Percentiles rank a stretch among this genome's conserved stretches.
Evolutionary conservation across 2,888 invertebrate genomes (phyloP).

Genomic region (Aricia artaxerxes): DNA sequence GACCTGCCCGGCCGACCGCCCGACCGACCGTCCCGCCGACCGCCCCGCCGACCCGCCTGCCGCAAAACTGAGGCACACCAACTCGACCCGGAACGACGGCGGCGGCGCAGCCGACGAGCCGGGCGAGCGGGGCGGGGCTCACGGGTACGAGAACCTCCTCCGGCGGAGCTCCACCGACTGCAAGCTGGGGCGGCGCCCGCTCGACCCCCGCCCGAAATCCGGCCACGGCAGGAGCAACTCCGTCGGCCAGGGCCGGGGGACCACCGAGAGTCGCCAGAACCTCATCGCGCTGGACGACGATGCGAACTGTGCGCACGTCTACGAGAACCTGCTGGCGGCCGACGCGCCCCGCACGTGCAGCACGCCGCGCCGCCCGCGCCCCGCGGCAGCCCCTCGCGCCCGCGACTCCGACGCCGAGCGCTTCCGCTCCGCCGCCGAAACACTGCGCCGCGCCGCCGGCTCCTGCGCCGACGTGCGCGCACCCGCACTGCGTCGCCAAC

Average conservation of each 20-base stretch:
- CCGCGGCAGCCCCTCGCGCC: conserved; percentile 51
- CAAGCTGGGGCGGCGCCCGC: conserved; percentile 60
- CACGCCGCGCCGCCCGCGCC: conserved; percentile 68
- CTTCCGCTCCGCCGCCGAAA: conserved; percentile 69
- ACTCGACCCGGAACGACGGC: conserved; percentile 51
- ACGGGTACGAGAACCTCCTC: conserved; percentile 69
- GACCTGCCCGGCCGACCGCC: conserved; percentile 50
- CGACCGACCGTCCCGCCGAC: conserved; percentile 53
- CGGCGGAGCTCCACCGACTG: conserved; percentile 73
- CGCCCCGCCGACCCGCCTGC: conserved; percentile 56
- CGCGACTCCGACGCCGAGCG: conserved; percentile 58
- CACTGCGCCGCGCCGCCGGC: conserved; percentile 59
- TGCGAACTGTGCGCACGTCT: conserved; percentile 61
- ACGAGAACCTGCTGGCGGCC: conserved; percentile 65
- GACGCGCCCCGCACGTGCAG: conserved; percentile 70
- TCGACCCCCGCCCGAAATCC: conserved; percentile 55
- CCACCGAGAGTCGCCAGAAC: conserved; percentile 74
- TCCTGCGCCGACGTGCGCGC: conserved; percentile 62
- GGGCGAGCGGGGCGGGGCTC: conserved; percentile 37
- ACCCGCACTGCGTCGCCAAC: conserved; percentile 53
- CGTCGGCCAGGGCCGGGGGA: conserved; percentile 68
- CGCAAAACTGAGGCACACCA: conserved; percentile 60
- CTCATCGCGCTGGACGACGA: conserved; percentile 69
- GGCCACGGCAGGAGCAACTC: conserved; percentile 75
- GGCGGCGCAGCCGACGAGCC: conserved; percentile 45